Evolutionary conservation across 2,888 invertebrate genomes (phyloP).

Genomic region (Acanthosepion lycidas): DNA sequence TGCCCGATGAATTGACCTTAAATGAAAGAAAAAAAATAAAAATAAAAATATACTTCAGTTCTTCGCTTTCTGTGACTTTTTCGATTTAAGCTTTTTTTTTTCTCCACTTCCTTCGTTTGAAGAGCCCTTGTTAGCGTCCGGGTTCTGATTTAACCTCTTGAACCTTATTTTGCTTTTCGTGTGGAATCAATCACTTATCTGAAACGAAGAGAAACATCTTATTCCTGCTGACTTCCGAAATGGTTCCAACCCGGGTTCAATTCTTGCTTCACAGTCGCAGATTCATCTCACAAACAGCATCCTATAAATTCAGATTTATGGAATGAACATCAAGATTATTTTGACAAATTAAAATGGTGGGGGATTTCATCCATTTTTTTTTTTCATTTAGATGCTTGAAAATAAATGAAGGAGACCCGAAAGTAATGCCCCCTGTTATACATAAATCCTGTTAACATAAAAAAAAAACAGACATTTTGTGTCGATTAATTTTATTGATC

Average conservation of each 20-base stretch:
- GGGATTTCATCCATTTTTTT: too few relatives aligned
- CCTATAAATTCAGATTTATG: too few relatives aligned
- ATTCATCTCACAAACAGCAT: not conserved
- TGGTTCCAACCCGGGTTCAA: not conserved
- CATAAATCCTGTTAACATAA: too few relatives aligned
- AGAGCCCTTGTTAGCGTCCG: not conserved
- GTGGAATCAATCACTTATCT: not conserved
- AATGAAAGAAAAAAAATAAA: constrained; percentile 11
- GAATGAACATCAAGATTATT: too few relatives aligned
- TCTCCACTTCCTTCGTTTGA: not conserved
- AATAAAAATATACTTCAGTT: not conserved
- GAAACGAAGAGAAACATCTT: too few relatives aligned
- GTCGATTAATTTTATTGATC: too few relatives aligned
- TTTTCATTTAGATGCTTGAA: too few relatives aligned
- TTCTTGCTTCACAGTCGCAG: not conserved
- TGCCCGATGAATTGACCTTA: constrained; percentile 43
- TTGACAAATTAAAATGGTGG: too few relatives aligned
- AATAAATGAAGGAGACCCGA: too few relatives aligned
- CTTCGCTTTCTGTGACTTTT: not conserved
- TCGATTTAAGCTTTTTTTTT: not conserved
- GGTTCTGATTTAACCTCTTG: too few relatives aligned
- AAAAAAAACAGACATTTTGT: too few relatives aligned
- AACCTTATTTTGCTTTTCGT: not conserved
- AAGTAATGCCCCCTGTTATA: too few relatives aligned
- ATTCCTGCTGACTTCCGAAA: not conserved